These are phyloP conservation scores for Brachyistius frenatus DNA, from an alignment of 2,113 vertebrate genomes.

Conservation along the genomic window DNA sequence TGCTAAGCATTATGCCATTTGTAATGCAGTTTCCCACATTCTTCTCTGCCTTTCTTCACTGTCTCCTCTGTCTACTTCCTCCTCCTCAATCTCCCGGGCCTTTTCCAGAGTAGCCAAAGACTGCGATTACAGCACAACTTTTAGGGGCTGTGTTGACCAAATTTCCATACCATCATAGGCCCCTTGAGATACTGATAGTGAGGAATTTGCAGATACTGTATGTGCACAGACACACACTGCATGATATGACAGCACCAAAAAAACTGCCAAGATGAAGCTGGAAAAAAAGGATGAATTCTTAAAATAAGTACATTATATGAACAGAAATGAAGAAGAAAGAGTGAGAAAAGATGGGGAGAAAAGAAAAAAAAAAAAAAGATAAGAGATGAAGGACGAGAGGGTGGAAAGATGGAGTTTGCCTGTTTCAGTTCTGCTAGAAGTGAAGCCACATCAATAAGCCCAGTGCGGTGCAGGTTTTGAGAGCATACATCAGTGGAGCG, in stretches of 20 bases:
- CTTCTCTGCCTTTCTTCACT: constrained; percentile 52
- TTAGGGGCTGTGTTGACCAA: constrained; percentile 61
- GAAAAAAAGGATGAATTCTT: constrained; percentile 19
- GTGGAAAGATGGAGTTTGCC: constrained; percentile 35
- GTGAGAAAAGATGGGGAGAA: neutral
- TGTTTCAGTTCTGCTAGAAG: constrained; percentile 33
- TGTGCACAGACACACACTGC: neutral
- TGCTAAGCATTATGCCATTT: constrained; percentile 77
- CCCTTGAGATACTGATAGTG: constrained; percentile 69
- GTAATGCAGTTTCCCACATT: constrained; percentile 68
- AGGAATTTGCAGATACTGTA: constrained; percentile 56
- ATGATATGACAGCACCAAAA: constrained; percentile 23
- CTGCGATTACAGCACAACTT: constrained; percentile 65
- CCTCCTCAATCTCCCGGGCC: constrained; percentile 42
- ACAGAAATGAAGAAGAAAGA: constrained; percentile 35
- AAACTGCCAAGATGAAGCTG: constrained; percentile 23
- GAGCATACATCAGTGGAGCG: constrained; percentile 64
- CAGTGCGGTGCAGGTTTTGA: constrained; percentile 65
- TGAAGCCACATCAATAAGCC: constrained; percentile 63
- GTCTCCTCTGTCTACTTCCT: constrained; percentile 37
- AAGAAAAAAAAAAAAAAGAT: constrained; percentile 23
- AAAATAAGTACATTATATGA: constrained; percentile 32
- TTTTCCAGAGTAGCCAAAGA: constrained; percentile 51
- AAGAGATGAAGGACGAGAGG: constrained; percentile 4
- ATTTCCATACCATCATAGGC: constrained; percentile 74